Base-by-base conservation (phyloP, 2,113 vertebrate genomes). In the Spizaetus ornatus region DNA sequence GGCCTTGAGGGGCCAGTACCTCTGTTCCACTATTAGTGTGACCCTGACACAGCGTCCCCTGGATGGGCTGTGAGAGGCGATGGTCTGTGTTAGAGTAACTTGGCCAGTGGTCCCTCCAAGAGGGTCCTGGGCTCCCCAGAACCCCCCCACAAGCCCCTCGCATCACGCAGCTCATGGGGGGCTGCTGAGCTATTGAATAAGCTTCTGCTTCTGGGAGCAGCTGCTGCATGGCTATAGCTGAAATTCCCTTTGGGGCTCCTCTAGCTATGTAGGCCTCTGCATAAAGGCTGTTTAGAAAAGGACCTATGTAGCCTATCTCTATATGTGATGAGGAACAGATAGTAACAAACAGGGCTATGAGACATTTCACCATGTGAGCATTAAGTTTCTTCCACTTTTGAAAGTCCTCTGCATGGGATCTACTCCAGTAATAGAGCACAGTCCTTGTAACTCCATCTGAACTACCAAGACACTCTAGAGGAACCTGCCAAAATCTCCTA, bases 111-210 rank as follows among this genome's bases (percentile, higher is more conserved):
- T 53, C 25, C 27, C 32, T 52, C 29, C 48, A 40, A 18, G 45
- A 36, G 48, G 9, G 17, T 26, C 11, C 26, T 27, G 42, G 16
- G 4, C 32, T 72, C 48, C 48, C 23, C 61, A 67, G 47, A 66
- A 72, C 32, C 12, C 50, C 23, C 48, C 16, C 22, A 17, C 40
- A 65, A 66, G 26, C 23, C 27, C 26, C 42, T 52, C 2, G 1
- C 14, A 15, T 26, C 66, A 6, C 0, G 0, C 22, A 42, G 47
- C 26, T 52, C 4, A 0, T 42, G 21, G n/a, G 5, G 15, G 7
- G 14, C 18, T 76, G 63, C 36, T 50, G n/a, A 42, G 52, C 14
- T 38, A 4, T 74, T 58, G 38, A 16, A 4, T 42, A 19, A 53
- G 21, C 13, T 65, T 17, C 58, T 65, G 56, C 34, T 16, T 66